Evolutionary conservation across 2,888 invertebrate species (phyloP).

Genomic region (Zele albiditarsus): DNA sequence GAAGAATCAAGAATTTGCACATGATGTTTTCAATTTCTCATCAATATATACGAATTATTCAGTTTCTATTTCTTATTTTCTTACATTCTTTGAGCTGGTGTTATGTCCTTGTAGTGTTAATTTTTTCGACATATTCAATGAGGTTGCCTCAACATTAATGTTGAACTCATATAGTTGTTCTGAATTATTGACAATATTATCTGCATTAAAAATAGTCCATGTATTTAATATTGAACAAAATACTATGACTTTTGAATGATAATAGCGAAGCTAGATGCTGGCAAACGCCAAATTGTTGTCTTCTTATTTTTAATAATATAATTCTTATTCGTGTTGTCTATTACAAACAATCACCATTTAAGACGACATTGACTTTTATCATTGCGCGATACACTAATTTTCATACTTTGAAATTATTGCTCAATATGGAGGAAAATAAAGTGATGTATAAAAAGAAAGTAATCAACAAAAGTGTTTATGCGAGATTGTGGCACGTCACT

Average conservation of each 20-base stretch:
- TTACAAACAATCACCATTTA: neutral
- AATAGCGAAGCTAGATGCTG: slow-evolving; percentile 29
- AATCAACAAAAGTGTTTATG: neutral
- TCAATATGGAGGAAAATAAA: neutral
- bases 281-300: neutral
- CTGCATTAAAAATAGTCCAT: neutral
- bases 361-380: neutral
- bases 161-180: slow-evolving; percentile 36
- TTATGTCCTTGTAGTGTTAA: slow-evolving; percentile 60
- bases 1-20: slow-evolving; percentile 27
- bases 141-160: slow-evolving; percentile 22
- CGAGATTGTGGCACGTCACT: neutral
- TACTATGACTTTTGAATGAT: slow-evolving; percentile 20
- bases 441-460: neutral
- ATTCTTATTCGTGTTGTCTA: slow-evolving; percentile 5
- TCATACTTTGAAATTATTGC: neutral
- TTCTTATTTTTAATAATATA: neutral
- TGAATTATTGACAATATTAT: slow-evolving; percentile 33
- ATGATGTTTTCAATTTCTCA: slow-evolving; percentile 26
- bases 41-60: slow-evolving; percentile 17
- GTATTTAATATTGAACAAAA: neutral
- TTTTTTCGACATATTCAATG: slow-evolving; percentile 27
- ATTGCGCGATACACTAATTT: neutral
- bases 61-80: slow-evolving; percentile 11
- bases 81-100: slow-evolving; percentile 64